Evolutionary conservation across 2,888 invertebrate genomes (phyloP).

Genomic region (Acleris sparsana): DNA sequence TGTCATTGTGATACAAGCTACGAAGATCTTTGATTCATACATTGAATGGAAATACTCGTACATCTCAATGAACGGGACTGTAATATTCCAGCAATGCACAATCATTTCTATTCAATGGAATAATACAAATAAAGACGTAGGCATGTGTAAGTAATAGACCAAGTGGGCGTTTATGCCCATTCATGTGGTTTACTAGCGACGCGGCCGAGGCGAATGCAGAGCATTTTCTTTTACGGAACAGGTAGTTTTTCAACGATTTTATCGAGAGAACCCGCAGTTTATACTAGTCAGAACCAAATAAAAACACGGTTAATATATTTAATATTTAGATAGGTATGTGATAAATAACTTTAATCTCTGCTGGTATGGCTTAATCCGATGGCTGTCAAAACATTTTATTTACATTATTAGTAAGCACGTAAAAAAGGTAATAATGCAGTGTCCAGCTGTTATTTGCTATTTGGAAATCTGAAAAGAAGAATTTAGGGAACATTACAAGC

Average conservation of each 20-base stretch:
- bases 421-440: not conserved
- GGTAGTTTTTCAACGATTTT: conserved; percentile 69
- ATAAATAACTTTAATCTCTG: conserved; percentile 1
- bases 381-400: conserved; percentile 3
- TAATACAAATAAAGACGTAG: conserved; percentile 33
- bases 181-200: conserved; percentile 61
- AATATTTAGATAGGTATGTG: conserved; percentile 4
- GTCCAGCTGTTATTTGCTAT: no score
- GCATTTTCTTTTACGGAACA: conserved; percentile 61
- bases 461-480: no score
- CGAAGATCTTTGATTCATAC: conserved; percentile 4
- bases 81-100: conserved; percentile 29
- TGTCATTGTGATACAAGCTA: conserved; percentile 11
- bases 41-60: conserved; percentile 14
- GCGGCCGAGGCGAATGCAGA: conserved; percentile 57
- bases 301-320: conserved; percentile 21
- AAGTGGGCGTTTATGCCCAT: conserved; percentile 73
- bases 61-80: conserved; percentile 23
- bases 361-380: conserved; percentile 6
- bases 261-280: conserved; percentile 55
- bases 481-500: no score
- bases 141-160: conserved; percentile 44
- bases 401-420: not conserved
- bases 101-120: conserved; percentile 30
- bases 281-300: conserved; percentile 40